Evolutionary conservation across 2,113 vertebrate species (phyloP).

Genomic region (Australoheros scitulus): DNA sequence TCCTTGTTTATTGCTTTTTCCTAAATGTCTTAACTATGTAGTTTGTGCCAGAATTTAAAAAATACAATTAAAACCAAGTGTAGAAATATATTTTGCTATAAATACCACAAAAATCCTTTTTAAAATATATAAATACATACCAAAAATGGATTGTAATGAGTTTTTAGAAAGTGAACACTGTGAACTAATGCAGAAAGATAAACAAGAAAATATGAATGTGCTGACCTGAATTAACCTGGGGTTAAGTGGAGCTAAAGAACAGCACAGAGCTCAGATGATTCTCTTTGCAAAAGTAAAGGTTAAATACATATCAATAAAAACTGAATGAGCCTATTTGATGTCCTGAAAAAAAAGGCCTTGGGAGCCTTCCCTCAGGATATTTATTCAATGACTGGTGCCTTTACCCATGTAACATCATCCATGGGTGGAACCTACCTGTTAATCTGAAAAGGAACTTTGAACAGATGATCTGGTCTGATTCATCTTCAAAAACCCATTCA

Average conservation of each 20-base stretch:
- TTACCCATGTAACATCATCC: slow-evolving; percentile 69
- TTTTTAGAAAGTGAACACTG: background rate
- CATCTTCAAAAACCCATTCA: too few relatives aligned
- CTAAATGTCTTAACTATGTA: too few relatives aligned
- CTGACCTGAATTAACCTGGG: background rate
- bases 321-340: slow-evolving; percentile 53
- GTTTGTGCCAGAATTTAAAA: too few relatives aligned
- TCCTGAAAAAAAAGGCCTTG: slow-evolving; percentile 29
- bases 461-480: background rate
- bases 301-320: slow-evolving; percentile 16
- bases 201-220: background rate
- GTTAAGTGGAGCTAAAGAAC: background rate
- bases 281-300: slow-evolving; percentile 2
- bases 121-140: too few relatives aligned
- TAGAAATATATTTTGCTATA: background rate
- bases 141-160: too few relatives aligned
- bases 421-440: slow-evolving; percentile 41
- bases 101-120: too few relatives aligned
- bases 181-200: background rate
- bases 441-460: background rate
- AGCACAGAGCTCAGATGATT: slow-evolving; percentile 18
- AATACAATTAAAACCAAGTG: background rate
- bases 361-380: slow-evolving; percentile 31
- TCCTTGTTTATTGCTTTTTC: too few relatives aligned
- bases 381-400: slow-evolving; percentile 33